A percentile compares a stretch with the other conserved stretches of the same genome.
phyloP scores from a whole-genome alignment of 2,888 invertebrate species.

The Tholera decimalis region DNA sequence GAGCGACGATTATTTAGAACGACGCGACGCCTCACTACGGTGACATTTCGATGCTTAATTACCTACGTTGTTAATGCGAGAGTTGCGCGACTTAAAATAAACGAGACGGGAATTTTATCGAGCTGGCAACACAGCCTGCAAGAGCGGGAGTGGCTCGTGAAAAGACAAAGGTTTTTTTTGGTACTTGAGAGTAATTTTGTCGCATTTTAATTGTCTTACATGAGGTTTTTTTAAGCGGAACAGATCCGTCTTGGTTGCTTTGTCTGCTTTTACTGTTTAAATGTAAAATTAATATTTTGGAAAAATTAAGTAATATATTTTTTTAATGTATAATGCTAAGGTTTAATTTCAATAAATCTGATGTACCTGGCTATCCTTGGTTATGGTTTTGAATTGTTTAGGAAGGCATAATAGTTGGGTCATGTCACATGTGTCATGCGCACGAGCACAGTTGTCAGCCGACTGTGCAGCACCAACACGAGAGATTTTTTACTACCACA shows the following conservation, averaged over 20 bases:
- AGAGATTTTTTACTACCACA: conserved; percentile 30
- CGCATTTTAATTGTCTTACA: conserved; percentile 57
- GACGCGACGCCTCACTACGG: conserved; percentile 81
- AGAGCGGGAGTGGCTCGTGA: conserved; percentile 43
- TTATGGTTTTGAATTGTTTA: background rate
- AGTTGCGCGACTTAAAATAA: conserved; percentile 82
- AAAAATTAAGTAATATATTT: too few species aligned
- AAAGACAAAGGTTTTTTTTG: conserved; percentile 62
- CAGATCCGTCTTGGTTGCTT: conserved; percentile 12
- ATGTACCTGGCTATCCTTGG: background rate
- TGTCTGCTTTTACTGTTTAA: background rate
- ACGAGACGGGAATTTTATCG: conserved; percentile 81
- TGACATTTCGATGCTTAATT: conserved; percentile 88
- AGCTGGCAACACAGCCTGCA: conserved; percentile 57
- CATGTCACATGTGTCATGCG: background rate
- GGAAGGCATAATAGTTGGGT: background rate
- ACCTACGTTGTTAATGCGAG: conserved; percentile 81
- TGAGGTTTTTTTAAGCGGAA: conserved; percentile 37
- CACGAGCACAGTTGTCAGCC: background rate
- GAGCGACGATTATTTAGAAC: conserved; percentile 79
- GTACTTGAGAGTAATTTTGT: conserved; percentile 54
- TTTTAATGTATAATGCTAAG: background rate
- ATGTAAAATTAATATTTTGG: background rate
- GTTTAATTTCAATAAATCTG: background rate
- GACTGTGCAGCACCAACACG: background rate